Conservation (phyloP, 2,888 invertebrate genomes). For the Lithophane semibrunnea region DNA sequence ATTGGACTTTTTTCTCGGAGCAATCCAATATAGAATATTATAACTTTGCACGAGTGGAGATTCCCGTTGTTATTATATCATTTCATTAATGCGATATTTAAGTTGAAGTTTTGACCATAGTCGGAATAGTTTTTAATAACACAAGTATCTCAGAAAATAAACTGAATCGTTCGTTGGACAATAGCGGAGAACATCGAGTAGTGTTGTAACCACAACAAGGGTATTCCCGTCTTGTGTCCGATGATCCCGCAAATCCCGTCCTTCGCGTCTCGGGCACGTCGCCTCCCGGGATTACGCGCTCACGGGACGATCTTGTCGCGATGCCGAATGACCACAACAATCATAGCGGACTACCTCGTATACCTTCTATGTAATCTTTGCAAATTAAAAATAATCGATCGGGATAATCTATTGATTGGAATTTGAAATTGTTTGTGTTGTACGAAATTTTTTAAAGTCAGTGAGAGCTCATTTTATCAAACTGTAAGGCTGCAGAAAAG, state of each 20-base stretch:
- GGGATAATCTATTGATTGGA: constrained; percentile 14
- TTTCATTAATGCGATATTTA: constrained; percentile 40
- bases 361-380: constrained; percentile 58
- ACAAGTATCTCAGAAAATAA: constrained; percentile 44
- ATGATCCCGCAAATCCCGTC: constrained; percentile 86
- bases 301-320: constrained; percentile 75
- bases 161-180: constrained; percentile 53
- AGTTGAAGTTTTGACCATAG: constrained; percentile 20
- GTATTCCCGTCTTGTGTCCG: constrained; percentile 80
- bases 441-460: background rate
- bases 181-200: constrained; percentile 64
- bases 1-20: constrained; percentile 68
- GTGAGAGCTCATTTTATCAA: background rate
- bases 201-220: constrained; percentile 78
- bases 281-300: constrained; percentile 80
- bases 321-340: constrained; percentile 78
- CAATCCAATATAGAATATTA: constrained; percentile 63
- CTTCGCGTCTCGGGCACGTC: constrained; percentile 82
- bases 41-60: constrained; percentile 57
- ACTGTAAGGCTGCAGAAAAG: background rate
- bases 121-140: constrained; percentile 45
- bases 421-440: background rate
- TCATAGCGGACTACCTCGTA: constrained; percentile 72
- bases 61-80: constrained; percentile 54
- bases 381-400: constrained; percentile 58